Evolutionary conservation across 64 coral and sea anemone species (phyloP), one percentile per base, ranked within the genome.

Genomic region (Dendrophyllia cribrosa): DNA sequence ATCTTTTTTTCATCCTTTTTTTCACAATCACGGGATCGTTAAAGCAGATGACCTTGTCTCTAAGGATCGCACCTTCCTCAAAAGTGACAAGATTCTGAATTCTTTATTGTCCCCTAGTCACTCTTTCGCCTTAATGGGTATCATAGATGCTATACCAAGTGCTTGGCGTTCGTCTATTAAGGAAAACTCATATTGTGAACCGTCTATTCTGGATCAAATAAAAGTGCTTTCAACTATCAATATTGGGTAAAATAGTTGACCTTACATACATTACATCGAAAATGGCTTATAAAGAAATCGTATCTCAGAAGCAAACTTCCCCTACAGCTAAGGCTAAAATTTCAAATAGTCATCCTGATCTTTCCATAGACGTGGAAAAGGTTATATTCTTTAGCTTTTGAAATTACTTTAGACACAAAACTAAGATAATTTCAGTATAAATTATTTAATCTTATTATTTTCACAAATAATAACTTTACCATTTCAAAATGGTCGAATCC

Each of bases 141-240:
- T 77, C 56, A 4, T 77, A n/a, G 75, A 77, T 77, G 51, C 75
- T 56, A 77, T 77, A 49, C 75, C 75, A 77, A 77, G 56, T 17
- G 49, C 55, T 25, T 77, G 75, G 51, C 75, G 51, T 77, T 77
- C 51, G 55, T 56, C 3, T 56, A 77, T 77, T 77, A 77, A 77
- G 56, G 23, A 7, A 77, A 77, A 77, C 75, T 50, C 75, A 3
- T 77, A 77, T 25, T 56, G 51, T 77, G 75, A 49, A 56, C 20
- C 74, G 20, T 77, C 75, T 23, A 6, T 20, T n/a, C 9, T 77
- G 51, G 21, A 77, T 58, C 75, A 77, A 77, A 77, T 51, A 56
- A 34, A 34, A 34, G 34, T 77, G 49, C 24, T 56, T 77, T 77
- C 20, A 56, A 34, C 56, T 77, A 55, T 24, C 12, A 77, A 58